Conservation (phyloP, 1,140 invertebrate species). For the Trichoplusia ni region DNA sequence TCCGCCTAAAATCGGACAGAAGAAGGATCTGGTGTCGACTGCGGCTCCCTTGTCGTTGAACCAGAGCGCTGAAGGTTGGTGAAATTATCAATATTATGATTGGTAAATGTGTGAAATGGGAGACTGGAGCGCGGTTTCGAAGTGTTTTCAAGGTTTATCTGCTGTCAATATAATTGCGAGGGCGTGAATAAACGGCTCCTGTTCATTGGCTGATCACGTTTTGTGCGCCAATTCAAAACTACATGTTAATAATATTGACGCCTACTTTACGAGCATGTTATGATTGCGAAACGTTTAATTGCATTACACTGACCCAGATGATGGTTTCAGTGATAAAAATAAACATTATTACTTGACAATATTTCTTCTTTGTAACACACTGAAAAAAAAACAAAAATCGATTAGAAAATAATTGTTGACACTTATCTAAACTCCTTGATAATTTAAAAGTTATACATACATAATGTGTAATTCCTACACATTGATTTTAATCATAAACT, state of each 20-base stretch:
- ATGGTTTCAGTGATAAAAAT: conserved; percentile 31
- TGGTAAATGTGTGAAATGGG: conserved; percentile 17
- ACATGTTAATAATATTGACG: background rate
- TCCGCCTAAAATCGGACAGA: conserved; percentile 67
- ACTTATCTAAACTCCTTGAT: too few relatives aligned
- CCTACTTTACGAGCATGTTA: conserved; percentile 5
- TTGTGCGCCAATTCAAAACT: conserved; percentile 33
- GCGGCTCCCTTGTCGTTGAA: conserved; percentile 66
- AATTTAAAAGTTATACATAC: too few relatives aligned
- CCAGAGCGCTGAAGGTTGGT: conserved; percentile 74
- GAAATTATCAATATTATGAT: conserved; percentile 48
- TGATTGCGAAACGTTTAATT: conserved; percentile 20
- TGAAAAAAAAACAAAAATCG: background rate
- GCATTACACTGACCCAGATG: conserved; percentile 34
- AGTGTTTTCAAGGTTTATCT: conserved; percentile 70
- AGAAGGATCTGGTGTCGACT: conserved; percentile 65
- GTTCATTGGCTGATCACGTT: conserved; percentile 35
- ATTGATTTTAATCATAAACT: too few relatives aligned
- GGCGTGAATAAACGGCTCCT: conserved; percentile 49
- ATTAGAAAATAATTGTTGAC: too few relatives aligned
- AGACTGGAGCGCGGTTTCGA: conserved; percentile 37
- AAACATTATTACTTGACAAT: background rate
- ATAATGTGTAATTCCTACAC: too few relatives aligned
- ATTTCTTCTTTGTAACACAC: background rate
- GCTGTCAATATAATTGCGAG: conserved; percentile 59